Base-by-base conservation (phyloP, 2,797 vertebrate genomes). In the Sebastes wilsoni region DNA sequence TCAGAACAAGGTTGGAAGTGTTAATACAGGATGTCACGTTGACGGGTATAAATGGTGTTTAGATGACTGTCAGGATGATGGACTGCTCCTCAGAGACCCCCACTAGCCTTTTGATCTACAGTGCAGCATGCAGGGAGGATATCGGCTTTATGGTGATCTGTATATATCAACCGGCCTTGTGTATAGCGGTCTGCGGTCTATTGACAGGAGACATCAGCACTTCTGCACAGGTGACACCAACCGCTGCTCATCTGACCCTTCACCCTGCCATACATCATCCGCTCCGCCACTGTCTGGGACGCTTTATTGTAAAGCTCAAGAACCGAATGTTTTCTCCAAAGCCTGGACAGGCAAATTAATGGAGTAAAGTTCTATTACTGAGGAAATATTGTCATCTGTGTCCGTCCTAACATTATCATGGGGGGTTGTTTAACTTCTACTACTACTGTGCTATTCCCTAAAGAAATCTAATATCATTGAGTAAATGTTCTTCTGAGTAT, bases 1-100 rank as follows among this genome's bases (percentile, higher is more conserved):
- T 28, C 42, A 71, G 52, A 66, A 27, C 6, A 85, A 54, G 64
- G 65, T 32, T 32, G 64, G 54, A 62, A 55, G 52, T 34, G 73
- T 72, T 86, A 77, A 84, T 65, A 56, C 34, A 56, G 23, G 52
- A 36, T 69, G 81, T 72, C 70, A 79, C 13, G 62, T 25, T 85
- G 84, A 89, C 72, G 79, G 66, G 76, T 76, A 85, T 81, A 58
- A 88, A 88, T 81, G 72, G 32, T 74, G 83, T 92, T 90, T 90
- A 68, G 75, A 90, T 85, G 73, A 72, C 55, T 88, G 91, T 89
- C 92, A 88, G 52, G 60, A 89, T 92, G 90, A 94, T 89, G 58
- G 81, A 91, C 54, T 14, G 79, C 83, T 85, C 91, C 83, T 68
- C 8, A 1, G 86, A 77, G 91, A 85, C 61, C 78, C 78, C 38